Evolutionary conservation across 2,888 invertebrate genomes (phyloP), one percentile per base, ranked within the genome.

Genomic region (Drosophila anomelani): DNA sequence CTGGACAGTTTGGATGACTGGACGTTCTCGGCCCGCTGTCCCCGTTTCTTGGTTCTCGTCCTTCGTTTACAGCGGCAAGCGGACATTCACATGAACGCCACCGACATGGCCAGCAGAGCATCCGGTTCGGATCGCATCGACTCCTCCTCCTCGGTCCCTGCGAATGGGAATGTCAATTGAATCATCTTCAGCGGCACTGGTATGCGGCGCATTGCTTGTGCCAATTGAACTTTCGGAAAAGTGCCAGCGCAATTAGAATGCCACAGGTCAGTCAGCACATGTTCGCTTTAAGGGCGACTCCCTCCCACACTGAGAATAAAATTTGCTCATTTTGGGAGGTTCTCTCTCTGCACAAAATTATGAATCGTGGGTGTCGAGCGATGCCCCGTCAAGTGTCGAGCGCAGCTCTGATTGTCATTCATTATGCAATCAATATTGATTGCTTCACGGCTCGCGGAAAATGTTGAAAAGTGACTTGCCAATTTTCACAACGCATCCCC

Each of bases 401-500:
- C 71, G 73, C 64, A 76, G 82, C 80, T 74, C 62, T 77, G 87
- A 81, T 77, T 85, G 85, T 80, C 87, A 85, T 86, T 81, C 87
- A 84, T 86, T 86, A 86, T 85, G 87, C 84, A 84, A 85, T 84
- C 85, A 86, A 86, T 84, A 86, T 82, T 85, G 84, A 85, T 85
- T 84, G 84, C 84, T 80, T 59, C 57, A 66, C 75, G 64, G 60
- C 57, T 38, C 76, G 64, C 58, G 71, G 55, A 67, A 78, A 70
- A 75, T 78, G 79, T 72, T 82, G 79, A 82, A 76, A 73, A 83
- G 75, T 86, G 86, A 86, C 83, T 86, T 80, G 86, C 75, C 83
- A 84, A 78, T 83, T 78, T 85, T 81, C 76, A 71, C 75, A 68
- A 75, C 75, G 76, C 70, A 61, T 61, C 71, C 70, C 49, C 46